phyloP scores from a whole-genome alignment of 2,113 vertebrate genomes.

The Platichthys stellatus region DNA sequence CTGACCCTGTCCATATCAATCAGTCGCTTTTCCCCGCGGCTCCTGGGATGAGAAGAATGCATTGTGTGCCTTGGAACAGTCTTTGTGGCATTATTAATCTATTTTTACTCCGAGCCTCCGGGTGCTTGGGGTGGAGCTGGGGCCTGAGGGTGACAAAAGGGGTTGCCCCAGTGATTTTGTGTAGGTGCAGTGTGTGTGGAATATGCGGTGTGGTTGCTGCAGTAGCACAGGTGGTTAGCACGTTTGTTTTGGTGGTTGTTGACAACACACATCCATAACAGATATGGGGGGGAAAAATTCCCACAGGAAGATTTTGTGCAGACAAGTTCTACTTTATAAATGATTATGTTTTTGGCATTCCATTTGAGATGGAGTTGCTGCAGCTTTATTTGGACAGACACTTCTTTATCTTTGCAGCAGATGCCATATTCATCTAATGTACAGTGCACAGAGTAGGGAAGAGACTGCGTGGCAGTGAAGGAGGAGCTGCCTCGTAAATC shows the following conservation, averaged over 20 bases:
- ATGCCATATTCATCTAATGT: constrained; percentile 32
- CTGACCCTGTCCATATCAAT: constrained; percentile 79
- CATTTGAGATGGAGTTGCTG: constrained; percentile 8
- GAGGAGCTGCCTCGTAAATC: constrained; percentile 70
- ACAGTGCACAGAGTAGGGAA: constrained; percentile 28
- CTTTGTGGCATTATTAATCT: constrained; percentile 82
- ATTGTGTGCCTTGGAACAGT: constrained; percentile 76
- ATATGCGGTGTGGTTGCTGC: constrained; percentile 41
- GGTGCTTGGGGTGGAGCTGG: constrained; percentile 36
- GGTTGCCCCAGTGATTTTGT: constrained; percentile 65
- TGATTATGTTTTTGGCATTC: constrained; percentile 28
- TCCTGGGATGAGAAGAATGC: constrained; percentile 78
- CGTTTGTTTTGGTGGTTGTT: constrained; percentile 28
- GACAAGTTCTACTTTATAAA: constrained; percentile 12
- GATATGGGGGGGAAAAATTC: not conserved
- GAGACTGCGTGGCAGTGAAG: constrained; percentile 47
- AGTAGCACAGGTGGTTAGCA: constrained; percentile 55
- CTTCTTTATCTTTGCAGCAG: constrained; percentile 23
- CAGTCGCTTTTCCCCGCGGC: constrained; percentile 66
- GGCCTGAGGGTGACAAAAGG: constrained; percentile 48
- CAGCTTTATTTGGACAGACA: not conserved
- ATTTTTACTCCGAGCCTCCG: constrained; percentile 74
- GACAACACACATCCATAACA: constrained; percentile 22
- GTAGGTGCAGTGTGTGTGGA: constrained; percentile 54
- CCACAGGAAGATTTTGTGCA: not conserved